phyloP scores from a whole-genome alignment of 2,797 vertebrate species.

The Characodon lateralis region DNA sequence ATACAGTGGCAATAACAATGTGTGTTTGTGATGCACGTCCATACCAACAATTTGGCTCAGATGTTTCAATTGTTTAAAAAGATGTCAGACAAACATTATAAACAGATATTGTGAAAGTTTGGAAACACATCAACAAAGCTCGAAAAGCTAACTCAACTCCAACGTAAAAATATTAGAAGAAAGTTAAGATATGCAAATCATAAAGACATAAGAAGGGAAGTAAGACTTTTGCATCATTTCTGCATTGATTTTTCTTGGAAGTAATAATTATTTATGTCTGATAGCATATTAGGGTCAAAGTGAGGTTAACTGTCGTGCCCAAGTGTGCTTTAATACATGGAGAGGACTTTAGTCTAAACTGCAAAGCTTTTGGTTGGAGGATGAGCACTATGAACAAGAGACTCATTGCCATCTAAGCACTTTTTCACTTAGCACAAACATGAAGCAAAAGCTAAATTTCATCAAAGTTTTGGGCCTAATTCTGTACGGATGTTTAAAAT shows the following conservation, averaged over 20 bases:
- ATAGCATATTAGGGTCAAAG: background rate
- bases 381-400: no score
- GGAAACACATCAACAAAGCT: background rate
- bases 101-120: background rate
- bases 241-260: background rate
- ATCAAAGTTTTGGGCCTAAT: no score
- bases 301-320: background rate
- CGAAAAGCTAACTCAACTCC: background rate
- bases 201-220: background rate
- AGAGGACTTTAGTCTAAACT: no score
- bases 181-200: background rate
- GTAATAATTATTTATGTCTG: background rate
- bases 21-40: background rate
- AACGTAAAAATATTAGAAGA: background rate
- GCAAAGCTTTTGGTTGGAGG: no score
- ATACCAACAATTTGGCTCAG: background rate
- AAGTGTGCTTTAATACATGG: background rate
- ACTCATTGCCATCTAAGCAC: no score
- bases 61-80: background rate
- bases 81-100: background rate
- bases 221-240: background rate
- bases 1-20: slow-evolving; percentile 1
- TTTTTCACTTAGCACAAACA: no score
- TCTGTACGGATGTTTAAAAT: no score
- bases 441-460: no score